Evolutionary conservation across 2,888 invertebrate genomes (phyloP).

Genomic region (Drosophila paramelanica): DNA sequence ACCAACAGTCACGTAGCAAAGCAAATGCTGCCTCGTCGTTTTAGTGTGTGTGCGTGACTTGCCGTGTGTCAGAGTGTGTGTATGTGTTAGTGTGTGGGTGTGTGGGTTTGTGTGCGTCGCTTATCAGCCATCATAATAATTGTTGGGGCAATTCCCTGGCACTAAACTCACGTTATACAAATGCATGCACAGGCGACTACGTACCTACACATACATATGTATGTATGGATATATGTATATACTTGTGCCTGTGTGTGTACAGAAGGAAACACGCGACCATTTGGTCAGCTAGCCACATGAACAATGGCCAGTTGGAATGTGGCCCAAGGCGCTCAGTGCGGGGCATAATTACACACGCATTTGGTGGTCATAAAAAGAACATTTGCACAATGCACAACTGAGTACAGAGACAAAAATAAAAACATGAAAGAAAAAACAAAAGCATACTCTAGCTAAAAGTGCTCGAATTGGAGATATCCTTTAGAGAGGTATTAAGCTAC

Average conservation of each 20-base stretch:
- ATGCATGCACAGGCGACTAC: no score
- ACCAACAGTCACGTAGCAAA: slow-evolving; percentile 71
- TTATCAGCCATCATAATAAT: slow-evolving; percentile 79
- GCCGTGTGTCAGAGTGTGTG: slow-evolving; percentile 24
- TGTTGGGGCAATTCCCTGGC: slow-evolving; percentile 75
- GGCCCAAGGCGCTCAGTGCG: slow-evolving; percentile 48
- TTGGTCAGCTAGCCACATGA: slow-evolving; percentile 50
- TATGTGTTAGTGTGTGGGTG: slow-evolving; percentile 10
- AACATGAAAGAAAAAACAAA: neutral
- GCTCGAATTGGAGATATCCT: slow-evolving; percentile 7
- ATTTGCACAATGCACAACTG: slow-evolving; percentile 55
- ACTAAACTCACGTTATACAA: slow-evolving; percentile 49
- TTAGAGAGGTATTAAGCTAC: no score
- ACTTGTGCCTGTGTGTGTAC: neutral
- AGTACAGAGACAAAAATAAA: neutral
- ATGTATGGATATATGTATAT: neutral
- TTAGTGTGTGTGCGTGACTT: slow-evolving; percentile 60
- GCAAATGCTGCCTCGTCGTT: slow-evolving; percentile 48
- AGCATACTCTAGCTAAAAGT: neutral
- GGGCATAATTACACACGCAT: slow-evolving; percentile 77
- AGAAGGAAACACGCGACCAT: slow-evolving; percentile 45
- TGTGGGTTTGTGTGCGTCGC: slow-evolving; percentile 39
- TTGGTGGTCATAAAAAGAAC: slow-evolving; percentile 75
- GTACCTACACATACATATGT: neutral
- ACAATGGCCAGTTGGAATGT: slow-evolving; percentile 51